Base-by-base conservation (phyloP, 2,113 vertebrate genomes). In the Petrocephalus microphthalmus region DNA sequence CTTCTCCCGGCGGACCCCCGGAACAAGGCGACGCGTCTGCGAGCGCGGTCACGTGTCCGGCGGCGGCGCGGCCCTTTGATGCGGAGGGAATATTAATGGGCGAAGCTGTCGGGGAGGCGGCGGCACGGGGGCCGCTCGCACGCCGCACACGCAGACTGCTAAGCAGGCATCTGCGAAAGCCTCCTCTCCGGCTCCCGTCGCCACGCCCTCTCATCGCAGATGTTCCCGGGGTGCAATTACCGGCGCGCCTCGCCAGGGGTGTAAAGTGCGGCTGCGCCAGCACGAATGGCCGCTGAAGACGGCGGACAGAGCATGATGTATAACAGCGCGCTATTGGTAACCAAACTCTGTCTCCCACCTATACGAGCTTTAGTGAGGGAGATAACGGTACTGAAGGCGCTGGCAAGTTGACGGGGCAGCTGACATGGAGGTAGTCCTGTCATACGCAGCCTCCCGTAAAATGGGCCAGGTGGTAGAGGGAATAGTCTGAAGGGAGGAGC, bases 11-110 rank as follows among this genome's bases (percentile, higher is more conserved):
- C 60, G 29, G 60, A 29, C 60, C 60, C 60, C 25, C 20, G 15
- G 67, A 49, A 19, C 51, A 17, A 49, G 42, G 67, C 87, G 71
- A 67, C 87, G 20, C 17, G 67, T 15, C 47, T 78, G 47, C 51
- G 52, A 78, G 52, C 7, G 13, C 52, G 51, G 87, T 88, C 87
- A 88, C 71, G 52, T 88, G 74, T 82, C 51, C n/a, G 71, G 33
- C 17, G 22, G 71, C 87, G 15, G 37, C 87, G 52, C 37, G 51
- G 86, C 7, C 87, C 87, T 82, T 56, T 56, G 87, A 88, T n/a
- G 74, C 49, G 42, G n/a, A 33, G 51, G n/a, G 87, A 88, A 82
- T 82, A 57, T 88, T 88, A 88, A 88, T 88, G 6, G 87, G 74
- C 45, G 52, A 56, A 74, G 49, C 87, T 78, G 71, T 42, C 33